Evolutionary conservation across 2,113 vertebrate genomes (phyloP).

Genomic region (Scomber japonicus): DNA sequence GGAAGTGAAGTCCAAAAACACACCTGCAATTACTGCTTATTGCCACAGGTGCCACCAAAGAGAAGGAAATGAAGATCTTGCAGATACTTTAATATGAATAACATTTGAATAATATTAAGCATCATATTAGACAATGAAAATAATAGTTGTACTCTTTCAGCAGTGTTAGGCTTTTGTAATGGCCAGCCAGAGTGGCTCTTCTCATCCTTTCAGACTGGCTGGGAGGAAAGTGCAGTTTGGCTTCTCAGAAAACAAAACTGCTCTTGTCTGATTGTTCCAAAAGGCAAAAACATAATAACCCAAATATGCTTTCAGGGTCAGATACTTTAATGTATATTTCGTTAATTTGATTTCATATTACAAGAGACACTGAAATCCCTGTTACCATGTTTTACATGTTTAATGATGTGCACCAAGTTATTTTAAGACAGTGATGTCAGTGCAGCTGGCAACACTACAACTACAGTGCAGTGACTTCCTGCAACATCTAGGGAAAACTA

Average conservation of each 20-base stretch:
- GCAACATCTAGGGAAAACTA: neutral
- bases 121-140: too few species aligned
- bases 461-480: neutral
- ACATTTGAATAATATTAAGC: too few species aligned
- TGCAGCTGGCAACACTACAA: slow-evolving; percentile 16
- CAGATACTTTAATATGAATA: too few species aligned
- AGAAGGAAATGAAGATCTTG: too few species aligned
- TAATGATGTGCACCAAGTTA: slow-evolving; percentile 54
- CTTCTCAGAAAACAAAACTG: neutral
- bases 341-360: slow-evolving; percentile 25
- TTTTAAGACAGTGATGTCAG: slow-evolving; percentile 60
- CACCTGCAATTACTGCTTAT: too few species aligned
- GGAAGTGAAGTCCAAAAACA: too few species aligned
- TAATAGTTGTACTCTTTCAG: too few species aligned
- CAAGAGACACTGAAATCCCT: slow-evolving; percentile 15
- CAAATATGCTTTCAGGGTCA: neutral
- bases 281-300: neutral
- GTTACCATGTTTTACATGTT: slow-evolving; percentile 47
- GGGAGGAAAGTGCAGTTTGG: neutral
- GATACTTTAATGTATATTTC: neutral
- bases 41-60: too few species aligned
- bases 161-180: neutral
- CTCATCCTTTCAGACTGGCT: neutral
- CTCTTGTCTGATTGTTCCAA: neutral
- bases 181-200: neutral